Evolutionary conservation across 2,113 vertebrate genomes (phyloP).

Genomic region (Tachysurus fulvidraco): DNA sequence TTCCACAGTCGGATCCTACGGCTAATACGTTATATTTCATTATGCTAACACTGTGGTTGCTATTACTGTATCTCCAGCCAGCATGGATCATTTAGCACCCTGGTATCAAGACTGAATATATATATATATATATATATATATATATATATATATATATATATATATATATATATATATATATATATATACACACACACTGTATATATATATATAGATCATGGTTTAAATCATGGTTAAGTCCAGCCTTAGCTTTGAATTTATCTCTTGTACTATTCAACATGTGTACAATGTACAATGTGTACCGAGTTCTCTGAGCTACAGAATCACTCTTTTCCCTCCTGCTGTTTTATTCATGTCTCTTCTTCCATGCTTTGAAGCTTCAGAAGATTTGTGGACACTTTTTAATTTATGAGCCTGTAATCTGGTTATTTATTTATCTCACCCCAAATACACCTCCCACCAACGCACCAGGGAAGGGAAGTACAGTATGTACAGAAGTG

Average conservation of each 20-base stretch:
- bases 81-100: not conserved
- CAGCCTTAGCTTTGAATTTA: constrained; percentile 30
- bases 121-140: too few relatives aligned
- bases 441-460: not conserved
- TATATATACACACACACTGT: too few relatives aligned
- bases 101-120: not conserved
- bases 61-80: not conserved
- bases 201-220: constrained; percentile 27
- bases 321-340: constrained; percentile 33
- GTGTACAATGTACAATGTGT: constrained; percentile 47
- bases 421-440: constrained; percentile 58
- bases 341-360: constrained; percentile 60
- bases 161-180: constrained; percentile 19
- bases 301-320: constrained; percentile 1
- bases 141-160: too few relatives aligned
- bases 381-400: constrained; percentile 26
- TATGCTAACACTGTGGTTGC: constrained; percentile 22
- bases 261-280: constrained; percentile 32
- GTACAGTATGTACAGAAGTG: not conserved
- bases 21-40: constrained; percentile 1
- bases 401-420: constrained; percentile 60
- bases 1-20: constrained; percentile 27
- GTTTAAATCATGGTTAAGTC: not conserved
- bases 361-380: constrained; percentile 29
- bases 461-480: not conserved